Evolutionary conservation across 2,797 vertebrate genomes (phyloP).

Genomic region (Lycodopsis pacificus): DNA sequence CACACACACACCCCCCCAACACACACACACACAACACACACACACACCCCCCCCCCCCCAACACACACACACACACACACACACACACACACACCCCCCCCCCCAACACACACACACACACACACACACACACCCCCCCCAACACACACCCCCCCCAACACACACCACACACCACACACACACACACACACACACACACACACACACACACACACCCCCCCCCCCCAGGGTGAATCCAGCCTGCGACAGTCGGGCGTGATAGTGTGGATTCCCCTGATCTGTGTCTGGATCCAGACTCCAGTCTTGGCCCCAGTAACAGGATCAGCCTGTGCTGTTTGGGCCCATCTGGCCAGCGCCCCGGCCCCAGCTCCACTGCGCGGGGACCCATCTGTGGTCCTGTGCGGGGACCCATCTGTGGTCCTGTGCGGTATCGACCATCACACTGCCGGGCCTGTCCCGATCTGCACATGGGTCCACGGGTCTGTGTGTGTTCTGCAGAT

Average conservation of each 20-base stretch:
- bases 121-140: too few relatives aligned
- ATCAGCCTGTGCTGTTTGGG: slow-evolving; percentile 71
- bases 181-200: slow-evolving; percentile 3
- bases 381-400: slow-evolving; percentile 78
- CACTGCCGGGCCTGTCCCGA: slow-evolving; percentile 56
- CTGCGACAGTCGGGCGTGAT: slow-evolving; percentile 49
- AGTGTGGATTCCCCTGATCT: slow-evolving; percentile 61
- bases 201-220: slow-evolving; percentile 24
- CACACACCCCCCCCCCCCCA: background rate
- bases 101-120: slow-evolving; percentile 9
- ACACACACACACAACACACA: slow-evolving; percentile 26
- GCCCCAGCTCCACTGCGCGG: slow-evolving; percentile 45
- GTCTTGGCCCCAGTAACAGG: slow-evolving; percentile 74
- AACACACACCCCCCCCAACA: background rate
- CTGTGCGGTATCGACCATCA: slow-evolving; percentile 70
- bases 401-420: slow-evolving; percentile 77
- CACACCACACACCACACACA: too few relatives aligned
- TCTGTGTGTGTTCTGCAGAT: slow-evolving; percentile 67
- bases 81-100: too few relatives aligned
- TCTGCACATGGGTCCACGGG: slow-evolving; percentile 58
- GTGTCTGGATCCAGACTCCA: slow-evolving; percentile 65
- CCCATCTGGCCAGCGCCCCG: slow-evolving; percentile 77
- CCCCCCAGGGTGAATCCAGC: slow-evolving; percentile 32
- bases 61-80: slow-evolving; percentile 16
- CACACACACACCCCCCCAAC: too few relatives aligned